Evolutionary conservation across 2,888 invertebrate species (phyloP).

Genomic region (Saturnia japonica): DNA sequence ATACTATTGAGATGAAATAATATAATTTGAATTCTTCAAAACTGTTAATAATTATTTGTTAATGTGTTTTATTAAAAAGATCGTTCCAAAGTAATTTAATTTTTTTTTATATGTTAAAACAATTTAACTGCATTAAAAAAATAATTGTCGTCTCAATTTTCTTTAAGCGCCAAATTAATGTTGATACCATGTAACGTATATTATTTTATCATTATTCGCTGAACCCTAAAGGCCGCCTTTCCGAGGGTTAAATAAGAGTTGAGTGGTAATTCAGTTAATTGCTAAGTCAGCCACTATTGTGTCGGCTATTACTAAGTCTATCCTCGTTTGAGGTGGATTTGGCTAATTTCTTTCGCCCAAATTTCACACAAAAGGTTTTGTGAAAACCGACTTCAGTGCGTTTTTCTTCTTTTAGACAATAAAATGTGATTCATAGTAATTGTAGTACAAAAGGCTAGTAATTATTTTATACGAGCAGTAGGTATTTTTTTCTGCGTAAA

Average conservation of each 20-base stretch:
- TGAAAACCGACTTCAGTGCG: not conserved
- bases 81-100: no score
- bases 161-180: not conserved
- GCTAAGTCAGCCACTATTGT: conserved; percentile 23
- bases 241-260: conserved; percentile 17
- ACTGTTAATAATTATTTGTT: no score
- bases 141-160: not conserved
- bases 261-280: conserved; percentile 30
- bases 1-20: no score
- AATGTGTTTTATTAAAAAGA: no score
- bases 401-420: conserved; percentile 3
- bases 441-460: not conserved
- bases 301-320: conserved; percentile 24
- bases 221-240: conserved; percentile 5
- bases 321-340: conserved; percentile 28
- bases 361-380: conserved; percentile 21
- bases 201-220: conserved; percentile 7
- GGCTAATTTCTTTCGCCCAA: conserved; percentile 27
- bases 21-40: no score
- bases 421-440: conserved; percentile 8
- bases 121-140: not conserved
- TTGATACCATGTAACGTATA: not conserved
- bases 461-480: conserved; percentile 5
- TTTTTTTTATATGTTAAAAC: not conserved
- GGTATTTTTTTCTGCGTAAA: not conserved